Base-by-base conservation (phyloP, 1,140 invertebrate genomes). In the Euwallacea similis region DNA sequence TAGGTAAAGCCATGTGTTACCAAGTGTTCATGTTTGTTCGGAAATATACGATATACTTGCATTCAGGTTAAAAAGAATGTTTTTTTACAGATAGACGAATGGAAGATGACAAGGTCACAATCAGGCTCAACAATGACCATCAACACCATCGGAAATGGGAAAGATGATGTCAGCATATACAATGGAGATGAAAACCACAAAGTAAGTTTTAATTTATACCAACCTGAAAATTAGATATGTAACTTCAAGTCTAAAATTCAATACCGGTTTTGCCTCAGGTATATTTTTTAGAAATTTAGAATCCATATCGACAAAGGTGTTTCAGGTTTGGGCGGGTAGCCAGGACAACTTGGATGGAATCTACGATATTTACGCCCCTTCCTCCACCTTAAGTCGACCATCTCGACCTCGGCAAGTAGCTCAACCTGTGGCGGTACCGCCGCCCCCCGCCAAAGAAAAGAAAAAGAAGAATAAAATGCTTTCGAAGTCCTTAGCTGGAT, bases 161-260 rank as follows among this genome's bases (percentile, higher is more conserved):
- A 81, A 65, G 81, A 82, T 69, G 81, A 82, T 66, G 75, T 81
- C 13, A 82, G 81, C 54, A 80, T 93, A 21, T 94, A 92, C 79
- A 95, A 95, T 78, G 93, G 92, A 0, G 92, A 96, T 78, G 94
- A 96, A 79, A 97, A 96, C 78, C 94, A 96, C 79, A 97, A 97
- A 82, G 71, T 72, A 63, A 54, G 69, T 58, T 9, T 13, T 65
- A 50, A 16, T 58, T 2, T 58, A n/a, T 58, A 2, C 6, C 6
- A 50, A 50, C 47, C 10, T 11, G 13, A 33, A 4, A 33, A 33
- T 33, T 33, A 33, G 21, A 4, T 33, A 4, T 1, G 4, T 33
- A 33, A 2, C 4, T 33, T 4, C 1, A 33, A 33, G 21, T 4
- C 21, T 33, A 33, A 33, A 33, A 33, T 33, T 33, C 21, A 33